Conservation (phyloP, 2,888 invertebrate species). For the Hipparchia semele region DNA sequence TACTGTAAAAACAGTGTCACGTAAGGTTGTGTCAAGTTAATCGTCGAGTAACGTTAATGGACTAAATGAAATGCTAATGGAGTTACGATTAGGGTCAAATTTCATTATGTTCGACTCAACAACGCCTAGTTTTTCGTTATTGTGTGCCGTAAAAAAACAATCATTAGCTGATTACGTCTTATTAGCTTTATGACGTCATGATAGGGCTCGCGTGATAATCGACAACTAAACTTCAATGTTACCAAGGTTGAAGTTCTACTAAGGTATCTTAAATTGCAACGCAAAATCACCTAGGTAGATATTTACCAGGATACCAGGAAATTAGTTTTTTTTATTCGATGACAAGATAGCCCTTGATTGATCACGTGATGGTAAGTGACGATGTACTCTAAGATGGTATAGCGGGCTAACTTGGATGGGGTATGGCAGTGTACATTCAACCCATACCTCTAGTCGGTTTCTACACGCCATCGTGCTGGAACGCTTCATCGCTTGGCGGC, state of each 20-base stretch:
- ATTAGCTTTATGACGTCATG: constrained; percentile 67
- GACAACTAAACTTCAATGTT: constrained; percentile 58
- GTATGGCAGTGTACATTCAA: no score
- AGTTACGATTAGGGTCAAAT: constrained; percentile 21
- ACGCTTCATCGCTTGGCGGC: no score
- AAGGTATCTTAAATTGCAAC: neutral
- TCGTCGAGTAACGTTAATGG: constrained; percentile 31
- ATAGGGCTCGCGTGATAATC: constrained; percentile 64
- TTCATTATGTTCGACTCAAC: constrained; percentile 42
- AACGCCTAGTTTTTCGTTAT: constrained; percentile 47
- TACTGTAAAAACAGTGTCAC: constrained; percentile 26
- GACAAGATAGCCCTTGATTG: no score
- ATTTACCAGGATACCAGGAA: no score
- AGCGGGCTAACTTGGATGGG: no score
- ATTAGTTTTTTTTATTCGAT: no score
- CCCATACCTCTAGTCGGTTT: no score
- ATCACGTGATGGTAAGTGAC: no score
- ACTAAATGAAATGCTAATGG: constrained; percentile 16
- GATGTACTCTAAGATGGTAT: no score
- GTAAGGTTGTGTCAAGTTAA: constrained; percentile 26
- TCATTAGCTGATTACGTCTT: constrained; percentile 52
- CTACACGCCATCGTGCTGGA: no score
- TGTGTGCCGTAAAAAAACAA: constrained; percentile 56
- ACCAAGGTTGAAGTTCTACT: constrained; percentile 33
- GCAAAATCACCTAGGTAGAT: no score